Evolutionary conservation across 2,888 invertebrate species (phyloP), one percentile per base, ranked within the genome.

Genomic region (Choristoneura rosaceana): DNA sequence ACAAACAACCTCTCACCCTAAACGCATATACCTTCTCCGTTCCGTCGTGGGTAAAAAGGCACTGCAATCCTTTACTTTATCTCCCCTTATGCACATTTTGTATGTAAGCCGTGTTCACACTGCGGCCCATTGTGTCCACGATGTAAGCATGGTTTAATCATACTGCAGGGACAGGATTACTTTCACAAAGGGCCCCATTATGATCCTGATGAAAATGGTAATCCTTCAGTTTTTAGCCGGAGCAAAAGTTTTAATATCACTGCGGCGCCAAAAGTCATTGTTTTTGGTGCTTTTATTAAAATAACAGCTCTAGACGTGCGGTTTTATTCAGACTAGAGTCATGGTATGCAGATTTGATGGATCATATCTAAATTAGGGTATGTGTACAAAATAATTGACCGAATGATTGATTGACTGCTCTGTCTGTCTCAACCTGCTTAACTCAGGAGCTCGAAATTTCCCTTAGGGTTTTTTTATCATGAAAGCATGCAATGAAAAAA

Each of bases 131-230:
- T 80, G 78, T 78, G 75, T 59, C 66, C 47, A 67, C 64, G 69
- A 71, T 62, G 70, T 64, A 69, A 60, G 74, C 67, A 74, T 74
- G 71, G 59, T 71, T 77, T 77, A 77, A 79, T 78, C 76, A 78
- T 76, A 71, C 66, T 66, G 52, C 73, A 67, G 50, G 50, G 67
- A 71, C 71, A 63, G 67, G 62, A 71, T 71, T 71, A 71, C 71
- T 62, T 25, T 47, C 64, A 64, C 64, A 64, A 71, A 71, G 67
- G 61, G 62, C 67, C 34, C 71, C 62, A 71, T 71, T 71, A 71
- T 63, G 67, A 45, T 17, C 38, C 71, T 76, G 75, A 77, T 78
- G 76, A 75, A 76, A 76, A 68, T 71, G 71, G 67, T 68, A 71
- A 71, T 71, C 67, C 71, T 58, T 71, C 71, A 63, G 66, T 71